Evolutionary conservation across 2,797 vertebrate genomes (phyloP).

Genomic region (Coregonus sp.): DNA sequence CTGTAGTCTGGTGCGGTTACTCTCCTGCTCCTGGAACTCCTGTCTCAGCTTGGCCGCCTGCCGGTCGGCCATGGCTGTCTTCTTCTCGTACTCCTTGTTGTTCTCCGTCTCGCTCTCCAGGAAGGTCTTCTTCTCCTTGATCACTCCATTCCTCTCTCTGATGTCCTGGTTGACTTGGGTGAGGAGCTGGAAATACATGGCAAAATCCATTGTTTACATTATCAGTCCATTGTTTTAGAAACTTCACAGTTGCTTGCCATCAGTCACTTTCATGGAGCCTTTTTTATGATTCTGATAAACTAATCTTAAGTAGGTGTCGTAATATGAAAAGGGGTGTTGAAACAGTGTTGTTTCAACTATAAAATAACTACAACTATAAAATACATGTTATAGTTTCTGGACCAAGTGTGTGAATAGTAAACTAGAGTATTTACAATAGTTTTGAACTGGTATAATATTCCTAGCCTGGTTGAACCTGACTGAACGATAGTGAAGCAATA

Average conservation of each 20-base stretch:
- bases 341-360: neutral
- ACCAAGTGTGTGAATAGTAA: neutral
- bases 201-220: slow-evolving; percentile 1
- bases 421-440: neutral
- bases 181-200: slow-evolving; percentile 74
- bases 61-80: slow-evolving; percentile 70
- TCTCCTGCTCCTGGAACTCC: slow-evolving; percentile 80
- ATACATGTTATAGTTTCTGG: neutral
- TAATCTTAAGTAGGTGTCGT: neutral
- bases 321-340: neutral
- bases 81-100: slow-evolving; percentile 86
- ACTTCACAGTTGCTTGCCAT: neutral
- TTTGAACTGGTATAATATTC: neutral
- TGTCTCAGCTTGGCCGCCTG: slow-evolving; percentile 73
- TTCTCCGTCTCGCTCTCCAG: slow-evolving; percentile 84
- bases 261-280: neutral
- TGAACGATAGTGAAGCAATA: neutral
- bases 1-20: slow-evolving; percentile 72
- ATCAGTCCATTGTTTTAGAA: neutral
- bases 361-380: neutral
- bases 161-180: slow-evolving; percentile 78
- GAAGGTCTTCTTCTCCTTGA: slow-evolving; percentile 82
- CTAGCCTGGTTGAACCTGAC: too few species aligned
- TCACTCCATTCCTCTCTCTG: slow-evolving; percentile 75
- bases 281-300: neutral